Base-by-base conservation (phyloP, 2,797 vertebrate genomes). In the Oryzias sinensis region DNA sequence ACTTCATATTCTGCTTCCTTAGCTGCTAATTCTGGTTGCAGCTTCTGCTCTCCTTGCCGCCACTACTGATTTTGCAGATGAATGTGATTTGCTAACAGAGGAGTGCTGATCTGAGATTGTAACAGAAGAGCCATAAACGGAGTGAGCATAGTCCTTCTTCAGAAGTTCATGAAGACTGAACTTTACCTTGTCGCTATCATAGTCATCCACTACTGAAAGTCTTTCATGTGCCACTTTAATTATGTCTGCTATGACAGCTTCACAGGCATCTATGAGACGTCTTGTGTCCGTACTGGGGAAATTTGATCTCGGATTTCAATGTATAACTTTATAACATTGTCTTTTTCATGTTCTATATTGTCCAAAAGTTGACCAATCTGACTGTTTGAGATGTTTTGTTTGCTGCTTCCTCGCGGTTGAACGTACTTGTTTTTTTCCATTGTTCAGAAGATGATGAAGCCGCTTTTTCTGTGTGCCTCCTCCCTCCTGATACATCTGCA, bases 11-110 rank as follows among this genome's bases (percentile, higher is more conserved):
- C 58, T 17, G 51, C 62, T 18, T 72, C 68, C n/a, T 75, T 69
- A 0, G 49, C 71, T 37, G 63, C 63, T 2, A 65, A n/a, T 0
- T 76, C 70, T 40, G 73, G 73, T 62, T 41, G 73, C 66, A 24
- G 70, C 70, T 0, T 74, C 68, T 44, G 59, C 50, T 25, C 59
- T 45, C 22, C 46, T 76, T 0, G 25, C 65, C 22, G 58, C 60
- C 15, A 70, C 3, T 0, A 16, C 8, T 18, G 63, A 70, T 1
- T 0, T 15, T 1, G 3, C 14, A 9, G 14, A 14, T 14, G 71
- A 72, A 15, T 37, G 8, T 43, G 56, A 8, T 16, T 54, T 49
- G 37, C 37, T 49, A 0, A 44, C 18, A 24, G 18, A n/a, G 5
- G 45, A 60, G 49, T 50, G 25, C 46, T 41, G 53, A 33, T 47